A percentile compares a stretch with the other conserved stretches of the same genome.
Conservation (phyloP, 1,140 invertebrate species). For the Globodera rostochiensis region DNA sequence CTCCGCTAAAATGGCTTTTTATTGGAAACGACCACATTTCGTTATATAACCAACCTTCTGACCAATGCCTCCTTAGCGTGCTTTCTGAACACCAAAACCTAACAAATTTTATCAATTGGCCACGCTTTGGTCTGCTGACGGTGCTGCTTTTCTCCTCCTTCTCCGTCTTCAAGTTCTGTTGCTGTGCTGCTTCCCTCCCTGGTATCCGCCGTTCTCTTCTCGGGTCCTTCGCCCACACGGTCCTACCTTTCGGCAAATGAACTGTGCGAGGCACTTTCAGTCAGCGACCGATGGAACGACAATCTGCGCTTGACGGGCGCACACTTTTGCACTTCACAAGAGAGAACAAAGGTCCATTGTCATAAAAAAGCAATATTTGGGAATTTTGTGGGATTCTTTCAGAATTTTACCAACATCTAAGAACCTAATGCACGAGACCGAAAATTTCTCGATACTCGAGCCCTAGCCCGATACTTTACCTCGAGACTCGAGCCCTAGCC, state of each 20-base stretch:
- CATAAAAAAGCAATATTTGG: no score
- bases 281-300: not conserved
- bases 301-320: no score
- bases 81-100: conserved; percentile 82
- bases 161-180: not conserved
- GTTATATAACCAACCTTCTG: conserved; percentile 68
- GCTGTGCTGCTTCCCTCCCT: not conserved
- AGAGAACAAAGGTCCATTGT: not conserved
- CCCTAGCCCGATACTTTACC: no score
- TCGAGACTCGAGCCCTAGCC: no score
- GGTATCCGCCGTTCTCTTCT: not conserved
- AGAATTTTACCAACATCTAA: no score
- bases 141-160: not conserved
- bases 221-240: not conserved
- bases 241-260: not conserved
- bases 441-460: no score
- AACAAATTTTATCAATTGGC: conserved; percentile 38
- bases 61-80: conserved; percentile 94
- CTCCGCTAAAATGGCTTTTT: conserved; percentile 72
- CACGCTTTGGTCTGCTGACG: conserved; percentile 49
- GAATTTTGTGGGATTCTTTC: no score
- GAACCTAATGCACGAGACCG: no score
- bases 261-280: not conserved
- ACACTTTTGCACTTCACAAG: not conserved
- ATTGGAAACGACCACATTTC: not conserved